Percentiles rank a stretch among this genome's conserved stretches.
Conservation (phyloP, 2,888 invertebrate species). For the Celastrina argiolus region DNA sequence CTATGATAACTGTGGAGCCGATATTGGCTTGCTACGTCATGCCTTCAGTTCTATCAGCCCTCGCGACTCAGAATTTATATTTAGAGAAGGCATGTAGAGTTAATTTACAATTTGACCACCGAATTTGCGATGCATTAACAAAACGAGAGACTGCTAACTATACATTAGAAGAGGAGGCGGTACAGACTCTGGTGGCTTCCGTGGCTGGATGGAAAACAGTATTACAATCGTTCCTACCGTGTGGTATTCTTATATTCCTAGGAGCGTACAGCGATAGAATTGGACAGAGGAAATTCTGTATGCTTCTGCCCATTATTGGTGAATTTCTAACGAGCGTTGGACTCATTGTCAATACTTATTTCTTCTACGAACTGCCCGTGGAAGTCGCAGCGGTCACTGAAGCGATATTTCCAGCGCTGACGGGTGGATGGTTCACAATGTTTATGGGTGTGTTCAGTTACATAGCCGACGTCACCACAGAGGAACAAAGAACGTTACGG, state of each 20-base stretch:
- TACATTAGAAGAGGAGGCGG: slow-evolving; percentile 79
- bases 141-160: slow-evolving; percentile 82
- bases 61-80: slow-evolving; percentile 91
- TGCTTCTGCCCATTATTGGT: slow-evolving; percentile 88
- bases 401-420: slow-evolving; percentile 88
- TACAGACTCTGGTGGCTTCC: slow-evolving; percentile 86
- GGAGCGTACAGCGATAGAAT: slow-evolving; percentile 86
- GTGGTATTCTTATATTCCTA: slow-evolving; percentile 87
- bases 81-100: slow-evolving; percentile 92
- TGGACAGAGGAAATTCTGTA: slow-evolving; percentile 86
- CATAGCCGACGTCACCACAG: slow-evolving; percentile 90
- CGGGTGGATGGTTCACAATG: slow-evolving; percentile 93
- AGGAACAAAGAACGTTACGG: slow-evolving; percentile 88
- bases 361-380: slow-evolving; percentile 87
- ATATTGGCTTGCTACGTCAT: slow-evolving; percentile 85
- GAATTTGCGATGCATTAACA: slow-evolving; percentile 87
- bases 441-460: slow-evolving; percentile 94
- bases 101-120: slow-evolving; percentile 84
- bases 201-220: slow-evolving; percentile 93
- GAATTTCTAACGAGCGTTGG: slow-evolving; percentile 88
- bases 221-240: slow-evolving; percentile 88
- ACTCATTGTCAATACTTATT: slow-evolving; percentile 87
- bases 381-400: slow-evolving; percentile 89
- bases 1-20: slow-evolving; percentile 86
- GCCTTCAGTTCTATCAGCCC: slow-evolving; percentile 81